These are phyloP conservation scores for Anguilla megastoma DNA, from an alignment of 2,797 vertebrate species.

Conservation along the genomic window DNA sequence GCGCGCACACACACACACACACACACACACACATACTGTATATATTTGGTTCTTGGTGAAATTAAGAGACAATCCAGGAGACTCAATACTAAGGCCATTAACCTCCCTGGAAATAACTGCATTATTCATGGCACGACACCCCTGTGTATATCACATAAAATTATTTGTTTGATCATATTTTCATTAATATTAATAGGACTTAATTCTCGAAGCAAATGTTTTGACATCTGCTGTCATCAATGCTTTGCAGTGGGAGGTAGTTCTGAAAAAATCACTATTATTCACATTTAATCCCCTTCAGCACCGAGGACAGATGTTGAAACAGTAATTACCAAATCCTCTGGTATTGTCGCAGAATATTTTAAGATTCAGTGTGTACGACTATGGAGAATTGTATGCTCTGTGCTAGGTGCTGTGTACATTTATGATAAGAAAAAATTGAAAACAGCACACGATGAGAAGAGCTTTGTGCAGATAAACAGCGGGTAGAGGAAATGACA, in stretches of 20 bases:
- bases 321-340: constrained; percentile 26
- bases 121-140: constrained; percentile 30
- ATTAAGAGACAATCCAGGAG: constrained; percentile 11
- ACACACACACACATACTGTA: background rate
- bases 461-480: background rate
- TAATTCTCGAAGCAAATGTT: constrained; percentile 35
- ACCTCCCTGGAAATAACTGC: background rate
- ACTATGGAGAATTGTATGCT: constrained; percentile 1
- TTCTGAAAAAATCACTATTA: constrained; percentile 43
- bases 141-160: constrained; percentile 25
- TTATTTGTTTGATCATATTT: constrained; percentile 37
- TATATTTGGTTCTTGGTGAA: background rate
- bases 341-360: constrained; percentile 26
- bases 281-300: constrained; percentile 22
- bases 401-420: background rate
- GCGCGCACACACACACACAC: background rate
- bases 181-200: constrained; percentile 50
- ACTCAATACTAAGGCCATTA: constrained; percentile 20
- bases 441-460: constrained; percentile 13
- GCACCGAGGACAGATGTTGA: constrained; percentile 21
- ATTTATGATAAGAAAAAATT: constrained; percentile 13
- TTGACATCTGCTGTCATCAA: constrained; percentile 40
- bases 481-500: constrained; percentile 2
- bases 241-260: constrained; percentile 48
- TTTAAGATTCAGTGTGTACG: background rate